Conservation (phyloP, 2,113 vertebrate species). For the Marcusenius ussheri region DNA sequence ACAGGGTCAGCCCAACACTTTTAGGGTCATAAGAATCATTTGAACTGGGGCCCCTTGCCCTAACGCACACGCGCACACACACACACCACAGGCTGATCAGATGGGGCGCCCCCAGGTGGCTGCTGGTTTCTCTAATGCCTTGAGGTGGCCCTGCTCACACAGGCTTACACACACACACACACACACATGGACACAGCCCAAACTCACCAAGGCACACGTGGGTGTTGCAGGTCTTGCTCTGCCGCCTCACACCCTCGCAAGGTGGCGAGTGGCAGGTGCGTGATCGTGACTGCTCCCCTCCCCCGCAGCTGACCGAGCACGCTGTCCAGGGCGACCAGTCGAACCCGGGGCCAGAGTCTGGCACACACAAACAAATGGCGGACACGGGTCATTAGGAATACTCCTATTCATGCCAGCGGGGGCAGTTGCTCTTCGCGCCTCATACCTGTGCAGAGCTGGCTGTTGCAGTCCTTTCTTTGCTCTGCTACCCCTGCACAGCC, state of each 20-base stretch:
- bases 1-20: background rate
- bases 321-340: constrained; percentile 58
- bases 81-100: too few species aligned
- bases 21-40: background rate
- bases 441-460: constrained; percentile 58
- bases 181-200: background rate
- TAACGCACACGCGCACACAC: background rate
- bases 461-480: constrained; percentile 64
- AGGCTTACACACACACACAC: background rate
- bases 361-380: background rate
- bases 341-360: constrained; percentile 52
- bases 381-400: background rate
- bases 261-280: constrained; percentile 44
- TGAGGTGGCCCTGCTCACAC: too few species aligned
- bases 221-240: constrained; percentile 68
- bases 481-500: constrained; percentile 57
- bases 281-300: constrained; percentile 55
- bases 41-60: background rate
- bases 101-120: too few species aligned
- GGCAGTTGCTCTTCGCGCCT: background rate
- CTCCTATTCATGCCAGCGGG: background rate
- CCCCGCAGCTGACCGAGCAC: constrained; percentile 55
- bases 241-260: constrained; percentile 45
- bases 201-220: constrained; percentile 69
- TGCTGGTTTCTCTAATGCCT: too few species aligned